phyloP scores from a whole-genome alignment of 53 echinoderm and acorn worm genomes.

The Paelopatides confundens region DNA sequence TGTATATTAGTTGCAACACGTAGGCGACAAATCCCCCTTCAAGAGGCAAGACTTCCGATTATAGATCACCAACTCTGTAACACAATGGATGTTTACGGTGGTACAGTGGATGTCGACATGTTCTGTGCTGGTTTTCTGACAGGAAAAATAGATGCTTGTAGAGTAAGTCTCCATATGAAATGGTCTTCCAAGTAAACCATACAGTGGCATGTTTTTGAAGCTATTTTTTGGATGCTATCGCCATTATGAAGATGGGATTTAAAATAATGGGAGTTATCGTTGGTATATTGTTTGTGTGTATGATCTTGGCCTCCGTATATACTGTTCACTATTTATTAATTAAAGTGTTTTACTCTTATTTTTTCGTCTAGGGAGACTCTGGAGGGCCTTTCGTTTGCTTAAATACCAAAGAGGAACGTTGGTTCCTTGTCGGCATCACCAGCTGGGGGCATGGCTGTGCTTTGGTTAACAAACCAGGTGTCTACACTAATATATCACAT shows the following conservation, averaged over 20 bases:
- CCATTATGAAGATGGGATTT: too few relatives aligned
- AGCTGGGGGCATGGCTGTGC: constrained; percentile 98
- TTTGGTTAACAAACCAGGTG: constrained; percentile 76
- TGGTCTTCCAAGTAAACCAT: too few relatives aligned
- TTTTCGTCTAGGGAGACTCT: constrained; percentile 74
- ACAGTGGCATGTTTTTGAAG: too few relatives aligned
- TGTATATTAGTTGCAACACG: not conserved
- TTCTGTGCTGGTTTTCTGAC: constrained; percentile 75
- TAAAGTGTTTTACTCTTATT: too few relatives aligned
- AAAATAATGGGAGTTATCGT: too few relatives aligned
- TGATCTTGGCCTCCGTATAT: too few relatives aligned
- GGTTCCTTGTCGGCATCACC: constrained; percentile 86
- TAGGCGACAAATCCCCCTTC: constrained; percentile 39
- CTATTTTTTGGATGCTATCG: too few relatives aligned
- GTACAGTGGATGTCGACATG: constrained; percentile 57
- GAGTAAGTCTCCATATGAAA: too few relatives aligned
- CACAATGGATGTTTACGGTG: constrained; percentile 44
- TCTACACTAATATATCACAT: constrained; percentile 79
- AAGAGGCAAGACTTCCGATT: constrained; percentile 70
- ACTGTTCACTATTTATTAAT: too few relatives aligned
- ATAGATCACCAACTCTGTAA: constrained; percentile 52
- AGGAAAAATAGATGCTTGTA: constrained; percentile 74
- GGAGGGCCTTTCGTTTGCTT: constrained; percentile 78
- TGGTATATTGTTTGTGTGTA: too few relatives aligned
- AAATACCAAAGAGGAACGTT: constrained; percentile 65